Percentiles rank a stretch among this genome's conserved stretches.
Evolutionary conservation across 2,113 vertebrate species (phyloP).

Genomic region (Rhipidura dahli): DNA sequence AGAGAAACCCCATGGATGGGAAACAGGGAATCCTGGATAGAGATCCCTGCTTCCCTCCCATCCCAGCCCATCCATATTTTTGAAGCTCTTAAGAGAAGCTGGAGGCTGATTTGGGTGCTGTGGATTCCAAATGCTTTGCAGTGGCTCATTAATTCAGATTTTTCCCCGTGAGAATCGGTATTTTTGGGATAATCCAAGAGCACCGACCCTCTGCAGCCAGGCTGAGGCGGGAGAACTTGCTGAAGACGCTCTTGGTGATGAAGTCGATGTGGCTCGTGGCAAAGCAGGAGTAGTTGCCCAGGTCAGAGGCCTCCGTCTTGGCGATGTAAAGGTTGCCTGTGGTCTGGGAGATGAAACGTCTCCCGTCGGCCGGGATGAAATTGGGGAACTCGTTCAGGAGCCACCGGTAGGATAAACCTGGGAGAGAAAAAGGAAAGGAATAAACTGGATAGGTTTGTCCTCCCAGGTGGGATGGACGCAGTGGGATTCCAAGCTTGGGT

Average conservation of each 20-base stretch:
- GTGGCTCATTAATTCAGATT: not conserved
- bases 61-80: not conserved
- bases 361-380: conserved; percentile 83
- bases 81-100: not conserved
- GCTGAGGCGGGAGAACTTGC: conserved; percentile 86
- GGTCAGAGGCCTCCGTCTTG: conserved; percentile 84
- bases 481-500: not conserved
- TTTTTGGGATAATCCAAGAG: not conserved
- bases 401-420: conserved; percentile 94
- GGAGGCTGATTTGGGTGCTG: not conserved
- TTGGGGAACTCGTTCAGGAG: conserved; percentile 92
- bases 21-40: not conserved
- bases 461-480: not conserved
- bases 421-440: not conserved
- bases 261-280: conserved; percentile 92
- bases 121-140: not conserved
- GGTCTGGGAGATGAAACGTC: conserved; percentile 92
- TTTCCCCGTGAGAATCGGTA: not conserved
- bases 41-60: not conserved
- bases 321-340: conserved; percentile 95
- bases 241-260: conserved; percentile 95
- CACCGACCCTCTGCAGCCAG: conserved; percentile 84
- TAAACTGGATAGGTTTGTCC: not conserved
- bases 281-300: conserved; percentile 91
- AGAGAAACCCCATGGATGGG: not conserved